Evolutionary conservation across 2,888 invertebrate genomes (phyloP).

Genomic region (Lepidonotus clava): DNA sequence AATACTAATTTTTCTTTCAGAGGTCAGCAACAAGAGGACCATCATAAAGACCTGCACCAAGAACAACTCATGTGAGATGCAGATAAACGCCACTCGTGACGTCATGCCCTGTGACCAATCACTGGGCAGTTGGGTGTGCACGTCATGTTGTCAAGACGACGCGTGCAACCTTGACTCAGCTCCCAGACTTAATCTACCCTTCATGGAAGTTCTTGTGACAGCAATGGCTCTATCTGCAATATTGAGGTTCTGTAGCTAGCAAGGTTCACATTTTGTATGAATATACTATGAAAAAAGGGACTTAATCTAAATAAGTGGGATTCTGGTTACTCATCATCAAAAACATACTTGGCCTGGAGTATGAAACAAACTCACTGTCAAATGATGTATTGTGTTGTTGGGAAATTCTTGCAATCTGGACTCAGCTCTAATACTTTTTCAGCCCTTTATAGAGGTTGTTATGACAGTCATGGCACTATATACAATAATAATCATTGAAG

Average conservation of each 20-base stretch:
- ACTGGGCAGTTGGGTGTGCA: constrained; percentile 64
- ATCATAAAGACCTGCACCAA: constrained; percentile 67
- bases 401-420: constrained; percentile 64
- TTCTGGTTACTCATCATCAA: too few relatives aligned
- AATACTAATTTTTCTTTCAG: constrained; percentile 58
- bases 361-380: too few relatives aligned
- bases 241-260: constrained; percentile 23
- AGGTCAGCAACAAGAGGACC: constrained; percentile 65
- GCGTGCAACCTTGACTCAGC: constrained; percentile 63
- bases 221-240: background rate
- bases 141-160: constrained; percentile 65
- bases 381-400: constrained; percentile 65
- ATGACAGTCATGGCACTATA: background rate
- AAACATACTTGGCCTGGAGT: too few relatives aligned
- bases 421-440: constrained; percentile 8
- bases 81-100: constrained; percentile 61
- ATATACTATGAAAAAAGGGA: too few relatives aligned
- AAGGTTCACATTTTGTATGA: background rate
- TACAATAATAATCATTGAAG: too few relatives aligned
- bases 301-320: too few relatives aligned
- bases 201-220: background rate
- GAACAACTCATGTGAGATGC: constrained; percentile 65
- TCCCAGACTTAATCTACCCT: constrained; percentile 1
- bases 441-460: background rate
- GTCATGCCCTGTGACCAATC: constrained; percentile 62